These are phyloP conservation scores for Mus pahari DNA, from an alignment of 2,113 vertebrate genomes.

Conservation along the genomic window DNA sequence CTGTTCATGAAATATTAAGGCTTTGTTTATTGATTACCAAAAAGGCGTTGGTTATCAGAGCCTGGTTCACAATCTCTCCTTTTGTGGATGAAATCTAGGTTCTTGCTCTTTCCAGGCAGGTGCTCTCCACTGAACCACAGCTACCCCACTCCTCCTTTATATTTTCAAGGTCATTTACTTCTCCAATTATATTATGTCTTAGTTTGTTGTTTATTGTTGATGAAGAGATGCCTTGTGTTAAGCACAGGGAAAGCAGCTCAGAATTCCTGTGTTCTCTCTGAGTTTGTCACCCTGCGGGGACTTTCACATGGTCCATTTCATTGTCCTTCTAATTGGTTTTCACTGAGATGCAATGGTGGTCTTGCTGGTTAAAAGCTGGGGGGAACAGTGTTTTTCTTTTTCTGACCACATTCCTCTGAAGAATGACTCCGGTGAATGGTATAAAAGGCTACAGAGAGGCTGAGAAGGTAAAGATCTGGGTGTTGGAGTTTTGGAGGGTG, in stretches of 20 bases:
- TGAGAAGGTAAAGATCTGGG: background rate
- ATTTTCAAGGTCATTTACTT: background rate
- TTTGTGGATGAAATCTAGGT: background rate
- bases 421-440: background rate
- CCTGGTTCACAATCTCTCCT: constrained; percentile 74
- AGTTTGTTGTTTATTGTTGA: background rate
- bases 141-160: background rate
- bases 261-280: background rate
- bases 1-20: constrained; percentile 84
- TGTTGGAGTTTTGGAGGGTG: background rate
- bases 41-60: constrained; percentile 61
- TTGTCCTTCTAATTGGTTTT: background rate
- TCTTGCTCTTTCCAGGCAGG: background rate
- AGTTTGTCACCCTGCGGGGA: background rate
- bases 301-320: too few relatives aligned
- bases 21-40: constrained; percentile 69
- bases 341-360: background rate
- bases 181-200: background rate
- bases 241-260: too few relatives aligned
- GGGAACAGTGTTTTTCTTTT: background rate
- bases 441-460: background rate
- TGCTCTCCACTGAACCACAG: background rate
- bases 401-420: background rate
- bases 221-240: background rate
- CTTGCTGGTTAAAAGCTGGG: background rate